These are phyloP conservation scores for Colinus virginianus DNA, from an alignment of 2,113 vertebrate genomes.

Conservation along the genomic window DNA sequence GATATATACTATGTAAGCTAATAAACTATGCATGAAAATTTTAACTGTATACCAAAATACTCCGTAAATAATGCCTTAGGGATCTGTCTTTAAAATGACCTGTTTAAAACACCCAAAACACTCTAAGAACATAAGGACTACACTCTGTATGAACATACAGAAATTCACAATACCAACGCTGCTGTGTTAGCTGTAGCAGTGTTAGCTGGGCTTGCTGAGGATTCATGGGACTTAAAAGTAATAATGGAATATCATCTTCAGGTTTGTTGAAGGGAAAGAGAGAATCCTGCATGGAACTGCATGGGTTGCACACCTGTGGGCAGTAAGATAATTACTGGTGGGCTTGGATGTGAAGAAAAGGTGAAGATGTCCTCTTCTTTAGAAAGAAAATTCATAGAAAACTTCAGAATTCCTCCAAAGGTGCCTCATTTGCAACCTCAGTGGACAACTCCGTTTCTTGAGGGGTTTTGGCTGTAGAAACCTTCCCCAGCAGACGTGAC, in stretches of 20 bases:
- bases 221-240: not conserved
- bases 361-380: not conserved
- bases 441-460: not conserved
- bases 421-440: not conserved
- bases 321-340: not conserved
- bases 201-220: not conserved
- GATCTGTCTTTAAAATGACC: not conserved
- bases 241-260: not conserved
- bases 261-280: not conserved
- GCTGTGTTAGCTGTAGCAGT: not conserved
- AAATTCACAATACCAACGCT: not conserved
- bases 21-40: not conserved
- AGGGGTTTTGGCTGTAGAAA: not conserved
- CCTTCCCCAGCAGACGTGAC: not conserved
- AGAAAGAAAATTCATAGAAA: not conserved
- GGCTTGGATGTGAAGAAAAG: not conserved
- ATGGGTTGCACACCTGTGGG: not conserved
- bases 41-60: not conserved
- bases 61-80: not conserved
- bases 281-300: not conserved
- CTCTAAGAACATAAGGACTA: not conserved
- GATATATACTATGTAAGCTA: not conserved
- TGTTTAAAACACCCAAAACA: not conserved
- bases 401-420: not conserved
- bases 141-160: rapidly evolving